A percentile compares a stretch with the other conserved stretches of the same genome.
Conservation (phyloP, 1,140 invertebrate species). For the Capitella teleta region DNA sequence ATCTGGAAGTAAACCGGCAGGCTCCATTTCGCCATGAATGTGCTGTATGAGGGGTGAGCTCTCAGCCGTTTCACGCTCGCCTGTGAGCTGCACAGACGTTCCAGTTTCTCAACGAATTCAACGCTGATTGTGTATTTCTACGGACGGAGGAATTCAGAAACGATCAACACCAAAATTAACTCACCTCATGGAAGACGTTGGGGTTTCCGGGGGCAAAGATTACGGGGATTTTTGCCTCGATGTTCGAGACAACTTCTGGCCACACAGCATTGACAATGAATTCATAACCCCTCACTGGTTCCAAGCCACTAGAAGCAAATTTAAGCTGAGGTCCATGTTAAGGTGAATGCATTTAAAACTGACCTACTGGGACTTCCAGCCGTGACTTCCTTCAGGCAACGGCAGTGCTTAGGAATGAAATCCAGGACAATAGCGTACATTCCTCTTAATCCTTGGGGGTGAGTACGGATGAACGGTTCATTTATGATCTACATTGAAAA, state of each 20-base stretch:
- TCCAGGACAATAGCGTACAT: slow-evolving; percentile 62
- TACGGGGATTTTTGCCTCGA: slow-evolving; percentile 61
- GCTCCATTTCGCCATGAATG: slow-evolving; percentile 78
- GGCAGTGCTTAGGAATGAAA: slow-evolving; percentile 51
- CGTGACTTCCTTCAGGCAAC: slow-evolving; percentile 32
- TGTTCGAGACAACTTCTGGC: slow-evolving; percentile 64
- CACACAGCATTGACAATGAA: slow-evolving; percentile 81
- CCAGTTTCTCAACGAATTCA: slow-evolving; percentile 65
- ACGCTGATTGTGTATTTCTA: slow-evolving; percentile 67
- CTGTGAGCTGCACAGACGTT: slow-evolving; percentile 51
- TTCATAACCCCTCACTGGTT: slow-evolving; percentile 60
- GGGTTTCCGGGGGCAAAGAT: slow-evolving; percentile 87
- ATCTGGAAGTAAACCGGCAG: slow-evolving; percentile 92
- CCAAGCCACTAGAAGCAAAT: not conserved
- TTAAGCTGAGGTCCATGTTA: not conserved
- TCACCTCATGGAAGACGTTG: slow-evolving; percentile 65
- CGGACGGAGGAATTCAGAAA: not conserved
- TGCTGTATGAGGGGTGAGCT: slow-evolving; percentile 37
- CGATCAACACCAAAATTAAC: slow-evolving; percentile 10
- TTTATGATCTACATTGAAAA: slow-evolving; percentile 49
- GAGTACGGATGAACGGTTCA: slow-evolving; percentile 58
- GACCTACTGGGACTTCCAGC: slow-evolving; percentile 29
- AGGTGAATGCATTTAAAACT: not conserved
- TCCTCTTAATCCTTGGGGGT: slow-evolving; percentile 58
- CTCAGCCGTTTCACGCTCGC: slow-evolving; percentile 41